Base-by-base conservation (phyloP, 2,113 vertebrate species). In the Chrysochloris asiatica region DNA sequence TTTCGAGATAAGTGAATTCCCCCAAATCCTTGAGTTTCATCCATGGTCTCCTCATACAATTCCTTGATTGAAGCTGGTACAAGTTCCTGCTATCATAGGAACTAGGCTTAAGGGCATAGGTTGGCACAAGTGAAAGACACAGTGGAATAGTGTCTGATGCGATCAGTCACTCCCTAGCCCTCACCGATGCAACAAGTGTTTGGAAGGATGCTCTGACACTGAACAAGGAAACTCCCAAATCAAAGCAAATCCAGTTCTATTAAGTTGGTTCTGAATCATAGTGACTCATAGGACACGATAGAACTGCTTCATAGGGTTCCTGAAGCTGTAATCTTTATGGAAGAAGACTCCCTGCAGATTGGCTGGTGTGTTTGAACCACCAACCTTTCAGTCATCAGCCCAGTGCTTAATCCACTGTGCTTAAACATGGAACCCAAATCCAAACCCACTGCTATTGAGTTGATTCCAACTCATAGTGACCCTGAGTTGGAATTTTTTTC, bases 11-110 rank as follows among this genome's bases (percentile, higher is more conserved):
- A n/a, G n/a, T n/a, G n/a, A n/a, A n/a, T n/a, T n/a, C n/a, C n/a
- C n/a, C n/a, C n/a, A n/a, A n/a, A n/a, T n/a, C n/a, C n/a, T 88
- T 86, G 83, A 79, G 67, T 92, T 92, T 86, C 65, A 75, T 38
- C 17, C 24, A 26, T 67, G 17, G n/a, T 30, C 71, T 24, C 28
- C 36, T 91, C 16, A 2, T n/a, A n/a, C n/a, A n/a, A n/a, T n/a
- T n/a, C n/a, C n/a, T n/a, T n/a, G n/a, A n/a, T n/a, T n/a, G n/a
- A n/a, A n/a, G n/a, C n/a, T n/a, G n/a, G n/a, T n/a, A 26, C 2
- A 28, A 83, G 47, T 50, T 78, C 67, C 65, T 88, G 5, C 26
- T 59, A 22, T 59, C 48, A 4, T 12, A 65, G 77, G 19, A 80
- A 43, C 3, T 28, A 48, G n/a, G 24, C 75, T 84, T 67, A 67